A percentile compares a stretch with the other conserved stretches of the same genome.
Evolutionary conservation across 2,113 vertebrate species (phyloP).

Genomic region (Cnemophilus loriae): DNA sequence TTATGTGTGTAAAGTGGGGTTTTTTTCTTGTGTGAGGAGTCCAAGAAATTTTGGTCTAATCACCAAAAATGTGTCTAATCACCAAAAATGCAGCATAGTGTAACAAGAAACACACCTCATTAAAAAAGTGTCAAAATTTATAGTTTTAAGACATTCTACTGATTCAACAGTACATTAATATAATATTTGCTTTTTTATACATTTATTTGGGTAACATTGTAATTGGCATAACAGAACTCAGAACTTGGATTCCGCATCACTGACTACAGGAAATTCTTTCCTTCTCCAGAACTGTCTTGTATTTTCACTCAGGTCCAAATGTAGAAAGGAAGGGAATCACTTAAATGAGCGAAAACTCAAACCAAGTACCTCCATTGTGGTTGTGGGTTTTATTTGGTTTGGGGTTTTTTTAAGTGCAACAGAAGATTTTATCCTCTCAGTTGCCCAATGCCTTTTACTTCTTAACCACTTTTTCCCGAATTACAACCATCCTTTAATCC

Average conservation of each 20-base stretch:
- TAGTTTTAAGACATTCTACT: not conserved
- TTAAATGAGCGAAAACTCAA: not conserved
- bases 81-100: not conserved
- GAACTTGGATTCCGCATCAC: not conserved
- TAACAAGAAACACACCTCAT: not conserved
- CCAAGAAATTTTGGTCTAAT: not conserved
- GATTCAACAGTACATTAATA: not conserved
- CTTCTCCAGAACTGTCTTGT: not conserved
- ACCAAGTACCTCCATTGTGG: not conserved
- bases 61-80: not conserved
- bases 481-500: not conserved
- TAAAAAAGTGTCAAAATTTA: not conserved
- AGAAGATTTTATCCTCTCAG: not conserved
- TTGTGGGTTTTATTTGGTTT: not conserved
- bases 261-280: not conserved
- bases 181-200: not conserved
- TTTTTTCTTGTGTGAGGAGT: not conserved
- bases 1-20: rapidly evolving
- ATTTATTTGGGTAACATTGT: not conserved
- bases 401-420: rapidly evolving
- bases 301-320: not conserved
- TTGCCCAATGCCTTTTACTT: not conserved
- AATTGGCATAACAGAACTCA: not conserved
- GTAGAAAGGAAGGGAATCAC: not conserved
- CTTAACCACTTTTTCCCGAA: not conserved